These are phyloP conservation scores for Irena cyanogastra DNA, from an alignment of 2,113 vertebrate species.

Conservation along the genomic window DNA sequence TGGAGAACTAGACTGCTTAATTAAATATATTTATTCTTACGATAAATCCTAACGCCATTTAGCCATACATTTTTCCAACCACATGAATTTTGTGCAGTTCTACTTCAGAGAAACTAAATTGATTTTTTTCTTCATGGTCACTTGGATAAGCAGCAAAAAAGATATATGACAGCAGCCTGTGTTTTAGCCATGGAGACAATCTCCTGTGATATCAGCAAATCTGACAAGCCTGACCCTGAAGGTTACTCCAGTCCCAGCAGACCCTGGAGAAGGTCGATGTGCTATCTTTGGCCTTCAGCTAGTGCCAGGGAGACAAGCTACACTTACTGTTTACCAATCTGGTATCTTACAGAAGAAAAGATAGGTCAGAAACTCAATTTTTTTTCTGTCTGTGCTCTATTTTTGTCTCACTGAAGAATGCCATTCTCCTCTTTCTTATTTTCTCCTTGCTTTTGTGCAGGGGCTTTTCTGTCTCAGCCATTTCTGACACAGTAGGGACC, in stretches of 20 bases:
- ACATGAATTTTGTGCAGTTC: not conserved
- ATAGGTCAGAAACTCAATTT: not conserved
- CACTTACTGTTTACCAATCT: conserved; percentile 6
- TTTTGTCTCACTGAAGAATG: not conserved
- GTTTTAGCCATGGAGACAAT: conserved; percentile 24
- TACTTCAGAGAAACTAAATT: not conserved
- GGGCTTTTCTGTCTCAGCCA: not conserved
- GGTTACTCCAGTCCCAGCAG: conserved; percentile 26
- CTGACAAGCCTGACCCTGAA: not conserved
- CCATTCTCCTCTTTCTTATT: not conserved
- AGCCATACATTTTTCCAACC: not conserved
- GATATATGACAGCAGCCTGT: not conserved
- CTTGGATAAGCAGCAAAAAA: not conserved
- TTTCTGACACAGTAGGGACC: not conserved
- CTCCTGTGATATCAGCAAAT: conserved; percentile 32
- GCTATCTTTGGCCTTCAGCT: conserved; percentile 34
- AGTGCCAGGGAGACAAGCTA: not conserved
- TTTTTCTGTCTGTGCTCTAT: not conserved
- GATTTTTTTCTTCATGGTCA: not conserved
- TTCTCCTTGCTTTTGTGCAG: not conserved
- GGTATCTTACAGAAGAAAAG: not conserved
- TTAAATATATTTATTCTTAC: not conserved
- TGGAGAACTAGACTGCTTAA: not conserved
- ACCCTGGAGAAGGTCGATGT: not conserved
- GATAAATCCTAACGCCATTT: not conserved